Base-by-base conservation (phyloP, 2,888 invertebrate genomes). In the Drepanosiphum platanoidis region DNA sequence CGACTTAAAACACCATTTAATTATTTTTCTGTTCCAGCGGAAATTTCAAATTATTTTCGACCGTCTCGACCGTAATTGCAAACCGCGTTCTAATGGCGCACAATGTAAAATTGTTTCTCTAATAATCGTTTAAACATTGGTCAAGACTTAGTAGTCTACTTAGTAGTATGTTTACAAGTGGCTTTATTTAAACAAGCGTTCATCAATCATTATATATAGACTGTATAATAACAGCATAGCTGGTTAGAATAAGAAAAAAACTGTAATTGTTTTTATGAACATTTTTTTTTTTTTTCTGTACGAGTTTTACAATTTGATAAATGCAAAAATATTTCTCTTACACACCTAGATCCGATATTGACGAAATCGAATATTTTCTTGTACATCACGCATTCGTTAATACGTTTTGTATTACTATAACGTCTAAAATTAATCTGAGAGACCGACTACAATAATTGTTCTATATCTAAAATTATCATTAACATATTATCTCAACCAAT, bases 1-100 rank as follows among this genome's bases (percentile, higher is more conserved):
- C 18, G 66, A 66, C 64, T 42, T 13, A 30, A 32, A 66, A 42
- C 32, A 64, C n/a, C n/a, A n/a, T 39, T 78, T 79, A 66, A 66
- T 78, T 42, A n/a, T 42, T 42, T 61, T 78, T 27, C 30, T 30
- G 22, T 64, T 39, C 11, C 27, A 30, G 22, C 77, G 4, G 39
- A 30, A 64, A 39, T 39, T 78, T 78, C 22, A 64, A 64, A 78
- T 78, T 39, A 64, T 77, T 61, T 78, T 77, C 64, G 27, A 78
- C 61, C 39, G 22, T 1, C 27, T 42, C 9, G 18, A 13, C n/a
- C 22, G 39, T 78, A 30, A 64, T 39, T 22, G 11, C 18, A 64
- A 78, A 64, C 15, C 7, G n/a, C n/a, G 2, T 36, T 39, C 58
- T 77, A 61, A 75, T 61, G 36, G n/a, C 27, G 34, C 52, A 77